Percentiles rank a stretch among this genome's conserved stretches.
Conservation (phyloP, 2,797 vertebrate genomes). For the Uromys caudimaculatus region DNA sequence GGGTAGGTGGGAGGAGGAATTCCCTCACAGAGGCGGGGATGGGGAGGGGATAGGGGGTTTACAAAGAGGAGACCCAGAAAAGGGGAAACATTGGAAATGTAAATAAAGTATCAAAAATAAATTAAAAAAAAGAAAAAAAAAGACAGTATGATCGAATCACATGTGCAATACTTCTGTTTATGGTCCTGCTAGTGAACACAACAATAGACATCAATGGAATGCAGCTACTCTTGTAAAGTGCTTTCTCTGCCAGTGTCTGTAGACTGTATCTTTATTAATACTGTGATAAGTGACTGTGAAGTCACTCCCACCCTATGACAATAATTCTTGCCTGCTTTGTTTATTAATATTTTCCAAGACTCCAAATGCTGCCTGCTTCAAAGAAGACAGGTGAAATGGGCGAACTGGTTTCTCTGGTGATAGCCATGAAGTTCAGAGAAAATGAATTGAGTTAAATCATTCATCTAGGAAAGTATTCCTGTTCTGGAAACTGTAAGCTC, state of each 20-base stretch:
- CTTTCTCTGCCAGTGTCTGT: not conserved
- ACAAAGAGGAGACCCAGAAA: too few species aligned
- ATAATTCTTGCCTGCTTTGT: not conserved
- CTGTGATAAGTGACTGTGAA: not conserved
- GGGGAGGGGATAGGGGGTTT: too few species aligned
- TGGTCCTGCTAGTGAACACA: not conserved
- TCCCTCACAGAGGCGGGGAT: too few species aligned
- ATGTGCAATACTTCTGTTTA: not conserved
- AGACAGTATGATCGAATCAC: too few species aligned
- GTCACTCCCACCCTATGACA: not conserved
- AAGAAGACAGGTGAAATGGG: not conserved
- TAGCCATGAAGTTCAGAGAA: not conserved
- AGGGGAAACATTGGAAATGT: too few species aligned
- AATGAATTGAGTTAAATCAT: not conserved
- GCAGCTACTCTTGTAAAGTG: not conserved
- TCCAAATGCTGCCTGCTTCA: not conserved
- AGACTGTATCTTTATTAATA: not conserved
- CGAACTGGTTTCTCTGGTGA: not conserved
- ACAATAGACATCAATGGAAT: not conserved
- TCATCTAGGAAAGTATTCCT: not conserved
- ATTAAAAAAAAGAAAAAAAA: too few species aligned
- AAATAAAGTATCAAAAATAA: too few species aligned
- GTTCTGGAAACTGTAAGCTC: not conserved
- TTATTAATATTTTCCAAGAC: slow-evolving; percentile 5
- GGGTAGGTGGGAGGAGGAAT: too few species aligned